Evolutionary conservation across 2,888 invertebrate genomes (phyloP), one percentile per base, ranked within the genome.

Genomic region (Zaprionus obscuricornis): DNA sequence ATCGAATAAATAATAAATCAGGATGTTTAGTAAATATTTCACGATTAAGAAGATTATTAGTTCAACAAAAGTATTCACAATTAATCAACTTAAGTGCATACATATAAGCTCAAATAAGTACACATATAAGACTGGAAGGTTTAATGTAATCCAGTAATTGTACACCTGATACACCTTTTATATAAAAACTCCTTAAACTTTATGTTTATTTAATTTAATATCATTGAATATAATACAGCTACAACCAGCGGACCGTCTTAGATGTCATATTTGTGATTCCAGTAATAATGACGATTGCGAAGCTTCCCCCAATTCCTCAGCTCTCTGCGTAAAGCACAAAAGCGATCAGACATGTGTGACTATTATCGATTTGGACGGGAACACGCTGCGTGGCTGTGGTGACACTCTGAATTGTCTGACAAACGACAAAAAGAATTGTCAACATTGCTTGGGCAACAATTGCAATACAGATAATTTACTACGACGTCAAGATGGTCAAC

Each of bases 371-470:
- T 1, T 2, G 2, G 17, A 62, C 4, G 88, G 81, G 5, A 49
- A 65, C 20, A 88, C 88, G 0, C 17, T 72, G 1, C 89, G 89
- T 2, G 89, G 87, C 11, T 89, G 89, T 45, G 75, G 76, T 57
- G 54, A 52, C 1, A 56, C 79, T 8, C 2, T 87, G 7, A 46
- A 47, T 7, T 89, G 88, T 20, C 31, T 39, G 1, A 14, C 42
- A 2, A 20, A 2, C 0, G 74, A 71, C 22, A 17, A 42, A 0
- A 39, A 20, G 0, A 64, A 14, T 2, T 89, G 89, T 26, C 66
- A 73, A 27, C 43, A 6, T 1, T 89, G 88, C 10, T n/a, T 50
- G 8, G 78, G 68, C 1, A 17, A 42, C 3, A 55, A 79, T 17
- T 89, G 88, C 52, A 89, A 89, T 26, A 62, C 57, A 1, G 58